phyloP scores from a whole-genome alignment of 1,140 invertebrate genomes.

The Bombyx mandarina region DNA sequence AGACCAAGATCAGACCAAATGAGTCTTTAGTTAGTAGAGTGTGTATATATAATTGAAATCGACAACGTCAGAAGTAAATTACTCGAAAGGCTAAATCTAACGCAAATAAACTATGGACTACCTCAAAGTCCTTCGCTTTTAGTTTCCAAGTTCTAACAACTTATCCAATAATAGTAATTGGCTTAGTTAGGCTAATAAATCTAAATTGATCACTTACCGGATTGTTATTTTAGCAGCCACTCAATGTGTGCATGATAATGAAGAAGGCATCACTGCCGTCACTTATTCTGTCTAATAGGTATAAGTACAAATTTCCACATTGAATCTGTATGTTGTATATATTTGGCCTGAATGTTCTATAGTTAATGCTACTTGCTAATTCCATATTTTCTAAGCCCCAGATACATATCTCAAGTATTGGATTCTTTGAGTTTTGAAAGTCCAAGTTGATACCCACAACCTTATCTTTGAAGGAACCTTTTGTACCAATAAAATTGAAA shows the following conservation, averaged over 20 bases:
- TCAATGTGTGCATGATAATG: too few species aligned
- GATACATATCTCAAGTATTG: too few species aligned
- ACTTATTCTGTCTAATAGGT: neutral
- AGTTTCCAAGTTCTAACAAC: slow-evolving; percentile 7
- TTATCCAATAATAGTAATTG: slow-evolving; percentile 13
- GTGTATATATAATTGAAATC: too few species aligned
- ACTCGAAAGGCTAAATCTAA: neutral
- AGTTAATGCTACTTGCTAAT: neutral
- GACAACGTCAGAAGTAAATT: neutral
- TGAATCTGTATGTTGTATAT: neutral
- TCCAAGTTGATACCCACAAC: neutral
- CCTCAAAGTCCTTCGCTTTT: slow-evolving; percentile 4
- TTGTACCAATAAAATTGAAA: too few species aligned
- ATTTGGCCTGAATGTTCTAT: neutral
- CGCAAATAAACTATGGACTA: slow-evolving; percentile 6
- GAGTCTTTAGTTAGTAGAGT: too few species aligned
- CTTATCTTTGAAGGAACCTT: too few species aligned
- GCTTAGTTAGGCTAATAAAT: slow-evolving; percentile 11
- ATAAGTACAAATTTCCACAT: neutral
- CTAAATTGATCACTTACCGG: slow-evolving; percentile 8
- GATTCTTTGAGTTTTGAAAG: too few species aligned
- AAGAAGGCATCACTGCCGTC: too few species aligned
- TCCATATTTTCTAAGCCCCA: too few species aligned
- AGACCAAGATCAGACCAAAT: too few species aligned
- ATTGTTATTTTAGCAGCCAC: neutral